Conservation (phyloP, 2,797 vertebrate genomes). For the Lacerta bilineata region DNA sequence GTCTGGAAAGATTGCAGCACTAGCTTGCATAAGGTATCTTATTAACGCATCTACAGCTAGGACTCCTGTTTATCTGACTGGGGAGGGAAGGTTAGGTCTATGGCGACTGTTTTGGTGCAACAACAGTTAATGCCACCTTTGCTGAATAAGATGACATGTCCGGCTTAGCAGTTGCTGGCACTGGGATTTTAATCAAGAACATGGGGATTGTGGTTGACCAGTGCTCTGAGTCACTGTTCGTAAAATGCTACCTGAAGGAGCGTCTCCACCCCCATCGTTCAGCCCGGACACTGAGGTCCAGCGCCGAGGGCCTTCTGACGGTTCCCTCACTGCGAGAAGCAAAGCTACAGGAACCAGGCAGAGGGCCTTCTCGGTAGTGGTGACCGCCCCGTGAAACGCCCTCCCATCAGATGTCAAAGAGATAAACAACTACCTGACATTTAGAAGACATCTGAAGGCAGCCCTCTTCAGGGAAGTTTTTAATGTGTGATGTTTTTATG, state of each 20-base stretch:
- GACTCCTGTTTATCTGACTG: accelerated
- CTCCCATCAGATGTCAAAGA: no score
- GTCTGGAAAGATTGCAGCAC: accelerated
- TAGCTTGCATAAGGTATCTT: conserved; percentile 11
- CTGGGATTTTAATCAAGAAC: not conserved
- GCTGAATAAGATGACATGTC: not conserved
- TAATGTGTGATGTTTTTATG: no score
- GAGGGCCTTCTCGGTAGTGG: no score
- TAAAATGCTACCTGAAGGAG: not conserved
- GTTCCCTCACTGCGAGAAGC: no score
- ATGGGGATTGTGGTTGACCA: not conserved
- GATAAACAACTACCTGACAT: no score
- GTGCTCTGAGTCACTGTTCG: not conserved
- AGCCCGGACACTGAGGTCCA: no score
- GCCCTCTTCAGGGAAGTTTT: no score
- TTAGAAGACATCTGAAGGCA: no score
- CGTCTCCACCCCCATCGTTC: no score
- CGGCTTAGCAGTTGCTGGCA: not conserved
- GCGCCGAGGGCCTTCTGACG: no score
- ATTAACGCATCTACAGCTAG: not conserved
- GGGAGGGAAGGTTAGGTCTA: not conserved
- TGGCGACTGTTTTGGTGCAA: not conserved
- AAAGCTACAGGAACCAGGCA: no score
- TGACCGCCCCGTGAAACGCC: no score
- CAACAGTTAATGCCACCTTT: not conserved